These are phyloP conservation scores for Sylvia borin DNA, from an alignment of 2,797 vertebrate species.

Conservation along the genomic window DNA sequence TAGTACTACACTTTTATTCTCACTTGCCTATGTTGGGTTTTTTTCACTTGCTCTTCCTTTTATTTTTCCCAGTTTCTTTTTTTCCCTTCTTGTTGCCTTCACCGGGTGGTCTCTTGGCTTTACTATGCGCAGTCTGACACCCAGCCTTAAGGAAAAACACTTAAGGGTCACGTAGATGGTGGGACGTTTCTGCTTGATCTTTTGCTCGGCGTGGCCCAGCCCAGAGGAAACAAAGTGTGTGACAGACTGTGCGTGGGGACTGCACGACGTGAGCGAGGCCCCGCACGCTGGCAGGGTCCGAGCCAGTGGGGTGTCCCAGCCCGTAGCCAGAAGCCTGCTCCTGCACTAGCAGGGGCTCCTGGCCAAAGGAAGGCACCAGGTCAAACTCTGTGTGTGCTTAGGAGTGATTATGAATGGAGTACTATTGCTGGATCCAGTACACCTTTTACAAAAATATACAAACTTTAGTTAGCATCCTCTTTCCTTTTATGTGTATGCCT, in stretches of 20 bases:
- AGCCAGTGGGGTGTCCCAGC: constrained; percentile 5
- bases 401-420: constrained; percentile 45
- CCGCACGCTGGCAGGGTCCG: rapidly evolving
- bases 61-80: not conserved
- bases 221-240: not conserved
- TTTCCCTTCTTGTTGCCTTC: not conserved
- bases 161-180: not conserved
- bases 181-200: not conserved
- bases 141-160: not conserved
- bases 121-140: not conserved
- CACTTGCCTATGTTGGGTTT: not conserved
- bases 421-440: constrained; percentile 48
- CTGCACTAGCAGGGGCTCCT: not conserved
- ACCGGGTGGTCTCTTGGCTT: not conserved
- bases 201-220: not conserved
- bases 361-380: constrained; percentile 38
- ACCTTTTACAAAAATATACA: constrained; percentile 70
- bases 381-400: constrained; percentile 24
- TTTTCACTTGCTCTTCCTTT: not conserved
- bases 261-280: not conserved
- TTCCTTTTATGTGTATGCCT: constrained; percentile 21
- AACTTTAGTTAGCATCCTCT: constrained; percentile 59
- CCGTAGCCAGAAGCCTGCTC: not conserved
- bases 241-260: not conserved
- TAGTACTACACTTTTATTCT: not conserved